Conservation (phyloP, 53 echinoderm and acorn worm species). For the Holothuria leucospilota region DNA sequence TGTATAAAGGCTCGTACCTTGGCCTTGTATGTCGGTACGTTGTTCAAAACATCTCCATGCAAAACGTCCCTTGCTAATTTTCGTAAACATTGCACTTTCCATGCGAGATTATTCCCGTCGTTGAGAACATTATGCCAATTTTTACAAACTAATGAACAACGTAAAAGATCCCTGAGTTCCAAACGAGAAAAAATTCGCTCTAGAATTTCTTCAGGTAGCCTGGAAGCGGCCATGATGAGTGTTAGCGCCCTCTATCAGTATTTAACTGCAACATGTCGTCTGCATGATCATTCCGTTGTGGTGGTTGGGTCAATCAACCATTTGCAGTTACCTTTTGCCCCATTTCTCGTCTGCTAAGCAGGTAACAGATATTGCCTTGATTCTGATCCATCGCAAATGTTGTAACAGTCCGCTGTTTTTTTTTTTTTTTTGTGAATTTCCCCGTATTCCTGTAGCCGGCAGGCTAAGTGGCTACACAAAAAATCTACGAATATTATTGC, state of each 20-base stretch:
- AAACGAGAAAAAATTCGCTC: slow-evolving; percentile 93
- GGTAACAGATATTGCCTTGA: too few species aligned
- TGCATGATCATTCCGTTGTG: too few species aligned
- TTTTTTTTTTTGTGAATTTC: too few species aligned
- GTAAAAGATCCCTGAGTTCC: slow-evolving; percentile 89
- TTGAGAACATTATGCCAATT: slow-evolving; percentile 94
- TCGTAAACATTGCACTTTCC: slow-evolving; percentile 92
- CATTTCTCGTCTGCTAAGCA: too few species aligned
- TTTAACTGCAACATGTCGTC: too few species aligned
- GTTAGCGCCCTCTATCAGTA: background rate
- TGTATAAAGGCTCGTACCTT: slow-evolving; percentile 92
- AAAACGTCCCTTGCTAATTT: slow-evolving; percentile 85
- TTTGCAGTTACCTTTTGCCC: too few species aligned
- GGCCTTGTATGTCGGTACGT: slow-evolving; percentile 93
- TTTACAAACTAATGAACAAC: slow-evolving; percentile 88
- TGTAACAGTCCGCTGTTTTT: too few species aligned
- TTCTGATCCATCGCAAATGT: too few species aligned
- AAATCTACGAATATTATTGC: too few species aligned
- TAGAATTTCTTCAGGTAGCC: slow-evolving; percentile 82
- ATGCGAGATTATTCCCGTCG: slow-evolving; percentile 92
- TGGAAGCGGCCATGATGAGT: slow-evolving; percentile 72
- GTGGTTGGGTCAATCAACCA: too few species aligned
- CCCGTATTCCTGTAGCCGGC: too few species aligned
- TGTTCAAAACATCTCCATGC: slow-evolving; percentile 84
- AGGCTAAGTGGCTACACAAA: too few species aligned